Conservation (phyloP, 1,140 invertebrate genomes). For the Anadara kagoshimensis region DNA sequence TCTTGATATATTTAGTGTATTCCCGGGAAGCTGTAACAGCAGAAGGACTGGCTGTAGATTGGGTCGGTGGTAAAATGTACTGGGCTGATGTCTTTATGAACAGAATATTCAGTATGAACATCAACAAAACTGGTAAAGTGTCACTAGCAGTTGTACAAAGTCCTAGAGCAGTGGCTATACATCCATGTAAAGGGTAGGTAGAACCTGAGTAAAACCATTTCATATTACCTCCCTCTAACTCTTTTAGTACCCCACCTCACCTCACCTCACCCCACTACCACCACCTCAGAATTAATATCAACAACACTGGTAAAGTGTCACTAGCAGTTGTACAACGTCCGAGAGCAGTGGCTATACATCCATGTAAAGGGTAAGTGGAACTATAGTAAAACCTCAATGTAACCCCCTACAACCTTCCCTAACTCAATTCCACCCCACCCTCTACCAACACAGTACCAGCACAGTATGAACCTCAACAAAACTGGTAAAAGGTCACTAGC, state of each 20-base stretch:
- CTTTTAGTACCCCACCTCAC: too few species aligned
- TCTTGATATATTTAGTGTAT: too few species aligned
- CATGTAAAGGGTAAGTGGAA: constrained; percentile 88
- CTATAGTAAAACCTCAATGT: too few species aligned
- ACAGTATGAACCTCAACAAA: constrained; percentile 77
- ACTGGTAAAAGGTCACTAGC: constrained; percentile 94
- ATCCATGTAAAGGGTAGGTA: constrained; percentile 94
- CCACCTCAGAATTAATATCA: constrained; percentile 73
- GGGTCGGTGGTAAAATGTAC: constrained; percentile 97
- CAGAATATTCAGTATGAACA: constrained; percentile 65
- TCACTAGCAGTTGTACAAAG: constrained; percentile 95
- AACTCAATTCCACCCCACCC: too few species aligned
- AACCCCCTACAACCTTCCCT: too few species aligned
- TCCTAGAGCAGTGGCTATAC: constrained; percentile 95
- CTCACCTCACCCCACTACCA: too few species aligned
- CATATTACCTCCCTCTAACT: too few species aligned
- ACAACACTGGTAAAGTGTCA: constrained; percentile 89
- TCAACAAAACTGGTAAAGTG: constrained; percentile 86
- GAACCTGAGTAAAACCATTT: too few species aligned
- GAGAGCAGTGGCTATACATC: constrained; percentile 95
- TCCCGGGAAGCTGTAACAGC: constrained; percentile 49
- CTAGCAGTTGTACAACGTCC: constrained; percentile 94
- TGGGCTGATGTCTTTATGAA: constrained; percentile 91
- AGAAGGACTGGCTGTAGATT: constrained; percentile 97
- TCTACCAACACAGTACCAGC: too few species aligned